Evolutionary conservation across 2,888 invertebrate genomes (phyloP).

Genomic region (Dryadula phaetusa): DNA sequence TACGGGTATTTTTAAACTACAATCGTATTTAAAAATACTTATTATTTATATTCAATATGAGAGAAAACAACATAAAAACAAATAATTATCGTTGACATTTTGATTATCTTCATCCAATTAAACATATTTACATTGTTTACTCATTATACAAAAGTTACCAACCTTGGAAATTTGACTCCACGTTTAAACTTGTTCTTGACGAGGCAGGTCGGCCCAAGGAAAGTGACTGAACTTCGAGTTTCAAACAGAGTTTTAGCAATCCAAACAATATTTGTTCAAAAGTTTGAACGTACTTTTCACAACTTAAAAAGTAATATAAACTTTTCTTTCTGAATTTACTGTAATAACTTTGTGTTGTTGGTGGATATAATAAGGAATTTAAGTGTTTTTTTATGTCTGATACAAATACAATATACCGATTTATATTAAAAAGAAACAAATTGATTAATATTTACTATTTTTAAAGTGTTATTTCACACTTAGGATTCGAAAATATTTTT

Average conservation of each 20-base stretch:
- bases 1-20: too few species aligned
- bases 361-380: not conserved
- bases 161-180: slow-evolving; percentile 68
- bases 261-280: slow-evolving; percentile 62
- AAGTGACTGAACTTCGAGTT: slow-evolving; percentile 70
- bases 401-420: not conserved
- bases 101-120: not conserved
- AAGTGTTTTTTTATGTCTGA: not conserved
- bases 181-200: slow-evolving; percentile 58
- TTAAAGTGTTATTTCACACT: too few species aligned
- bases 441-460: not conserved
- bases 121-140: slow-evolving; percentile 2
- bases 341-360: slow-evolving; percentile 31
- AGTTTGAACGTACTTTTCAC: slow-evolving; percentile 53
- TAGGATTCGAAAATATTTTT: too few species aligned
- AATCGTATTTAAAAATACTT: too few species aligned
- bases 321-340: slow-evolving; percentile 53
- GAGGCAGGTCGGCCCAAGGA: slow-evolving; percentile 57
- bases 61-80: not conserved
- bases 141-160: slow-evolving; percentile 47
- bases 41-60: not conserved
- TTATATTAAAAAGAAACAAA: not conserved
- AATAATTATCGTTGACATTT: slow-evolving; percentile 3
- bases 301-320: slow-evolving; percentile 65
- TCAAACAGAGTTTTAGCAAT: slow-evolving; percentile 66